Evolutionary conservation across 2,113 vertebrate genomes (phyloP).

Genomic region (Hyperopisus bebe): DNA sequence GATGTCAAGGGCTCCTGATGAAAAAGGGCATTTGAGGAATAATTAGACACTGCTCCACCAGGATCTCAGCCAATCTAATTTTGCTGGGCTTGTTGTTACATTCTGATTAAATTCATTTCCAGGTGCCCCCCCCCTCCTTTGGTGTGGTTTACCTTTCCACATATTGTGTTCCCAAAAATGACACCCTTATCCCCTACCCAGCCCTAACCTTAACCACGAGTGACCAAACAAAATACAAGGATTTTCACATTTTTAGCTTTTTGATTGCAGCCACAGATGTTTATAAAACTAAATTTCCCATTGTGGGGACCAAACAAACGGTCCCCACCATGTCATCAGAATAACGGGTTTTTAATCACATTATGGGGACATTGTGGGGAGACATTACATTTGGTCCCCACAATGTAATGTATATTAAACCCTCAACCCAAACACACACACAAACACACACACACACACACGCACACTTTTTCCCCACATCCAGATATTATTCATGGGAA

Average conservation of each 20-base stretch:
- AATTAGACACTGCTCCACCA: background rate
- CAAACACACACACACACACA: background rate
- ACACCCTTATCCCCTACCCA: background rate
- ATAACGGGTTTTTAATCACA: too few relatives aligned
- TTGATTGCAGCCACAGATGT: background rate
- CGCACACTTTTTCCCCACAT: background rate
- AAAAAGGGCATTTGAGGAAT: slow-evolving; percentile 27
- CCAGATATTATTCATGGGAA: background rate
- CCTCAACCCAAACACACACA: background rate
- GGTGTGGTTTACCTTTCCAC: background rate
- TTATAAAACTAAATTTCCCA: too few relatives aligned
- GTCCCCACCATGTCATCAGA: too few relatives aligned
- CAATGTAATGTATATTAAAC: too few relatives aligned
- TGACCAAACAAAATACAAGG: background rate
- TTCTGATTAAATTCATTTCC: background rate
- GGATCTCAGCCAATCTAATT: background rate
- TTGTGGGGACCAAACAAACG: background rate
- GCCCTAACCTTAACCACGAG: background rate
- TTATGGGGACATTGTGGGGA: too few relatives aligned
- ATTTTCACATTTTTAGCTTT: background rate
- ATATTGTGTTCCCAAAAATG: background rate
- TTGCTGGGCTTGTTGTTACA: background rate
- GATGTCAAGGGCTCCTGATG: slow-evolving; percentile 31
- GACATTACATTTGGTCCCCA: too few relatives aligned
- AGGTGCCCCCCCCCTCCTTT: background rate